Base-by-base conservation (phyloP, 2,888 invertebrate species). In the Panzeria rudis region DNA sequence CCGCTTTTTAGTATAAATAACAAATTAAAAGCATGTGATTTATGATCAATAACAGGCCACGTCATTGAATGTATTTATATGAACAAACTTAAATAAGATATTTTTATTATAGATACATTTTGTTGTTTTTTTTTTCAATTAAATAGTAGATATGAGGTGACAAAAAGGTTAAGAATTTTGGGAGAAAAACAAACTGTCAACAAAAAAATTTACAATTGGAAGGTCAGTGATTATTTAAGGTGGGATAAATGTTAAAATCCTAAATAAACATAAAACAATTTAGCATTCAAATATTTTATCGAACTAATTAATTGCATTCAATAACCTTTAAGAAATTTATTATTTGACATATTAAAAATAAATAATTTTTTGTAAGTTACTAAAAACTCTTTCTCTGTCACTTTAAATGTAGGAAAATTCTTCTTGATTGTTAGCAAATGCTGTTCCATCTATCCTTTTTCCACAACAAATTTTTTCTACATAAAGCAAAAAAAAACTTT, bases 161-260 rank as follows among this genome's bases (percentile, higher is more conserved):
- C 66, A 66, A 52, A 83, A 47, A 78, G 83, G 78, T 72, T 72
- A 83, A 73, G 25, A 54, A 76, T 76, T 54, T 75, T 35, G 11
- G n/a, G 35, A 35, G n/a, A 56, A 59, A 66, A 68, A 6, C 38
- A 38, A 35, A 25, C 9, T 54, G 38, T 35, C 62, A 64, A 68
- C 20, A 47, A 47, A 47, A 32, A 41, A 64, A 41, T 54, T n/a
- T 44, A 59, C n/a, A 35, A 32, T 32, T 9, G 6, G 15, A 38
- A 35, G 73, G 50, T 50, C 73, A 47, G 44, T 35, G 7, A 35
- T 23, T 32, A 20, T 59, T 47, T 29, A 56, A 72, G 44, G 44
- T 17, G 59, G 20, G 32, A 13, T 56, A 23, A 44, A 41, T 25
- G 3, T 32, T 32, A 32, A 32, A 56, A n/a, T n/a, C n/a, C 8